Conservation (phyloP, 2,113 vertebrate species). For the Circaetus cinerascens region DNA sequence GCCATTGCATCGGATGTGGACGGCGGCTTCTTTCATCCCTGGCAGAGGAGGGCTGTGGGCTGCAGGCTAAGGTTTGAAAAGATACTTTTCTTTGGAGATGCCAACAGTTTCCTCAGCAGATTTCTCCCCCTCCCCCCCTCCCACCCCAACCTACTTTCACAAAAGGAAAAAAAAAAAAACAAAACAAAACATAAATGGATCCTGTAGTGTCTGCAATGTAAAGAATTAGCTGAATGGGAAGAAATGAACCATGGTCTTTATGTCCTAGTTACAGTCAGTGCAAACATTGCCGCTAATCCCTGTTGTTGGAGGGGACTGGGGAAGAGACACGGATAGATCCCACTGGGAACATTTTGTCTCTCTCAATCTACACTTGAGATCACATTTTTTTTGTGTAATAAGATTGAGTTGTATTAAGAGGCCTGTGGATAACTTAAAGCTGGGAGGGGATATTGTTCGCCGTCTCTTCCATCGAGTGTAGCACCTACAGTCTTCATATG, state of each 20-base stretch:
- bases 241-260: constrained; percentile 62
- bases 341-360: constrained; percentile 55
- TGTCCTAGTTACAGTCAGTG: constrained; percentile 56
- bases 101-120: constrained; percentile 26
- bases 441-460: background rate
- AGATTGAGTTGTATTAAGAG: constrained; percentile 31
- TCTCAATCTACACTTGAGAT: constrained; percentile 38
- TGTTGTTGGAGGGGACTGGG: constrained; percentile 5
- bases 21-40: background rate
- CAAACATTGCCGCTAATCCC: constrained; percentile 60
- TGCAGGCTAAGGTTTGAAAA: background rate
- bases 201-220: constrained; percentile 51
- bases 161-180: background rate
- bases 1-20: background rate
- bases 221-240: constrained; percentile 66
- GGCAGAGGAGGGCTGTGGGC: background rate
- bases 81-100: constrained; percentile 10
- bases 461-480: background rate
- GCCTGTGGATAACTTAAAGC: background rate
- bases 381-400: constrained; percentile 27
- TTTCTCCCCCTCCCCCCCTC: background rate
- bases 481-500: constrained; percentile 3
- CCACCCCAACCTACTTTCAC: background rate
- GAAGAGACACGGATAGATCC: constrained; percentile 6
- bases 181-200: constrained; percentile 15